Percentiles rank a stretch among this genome's conserved stretches.
Evolutionary conservation across 2,888 invertebrate species (phyloP).

Genomic region (Tachina fera): DNA sequence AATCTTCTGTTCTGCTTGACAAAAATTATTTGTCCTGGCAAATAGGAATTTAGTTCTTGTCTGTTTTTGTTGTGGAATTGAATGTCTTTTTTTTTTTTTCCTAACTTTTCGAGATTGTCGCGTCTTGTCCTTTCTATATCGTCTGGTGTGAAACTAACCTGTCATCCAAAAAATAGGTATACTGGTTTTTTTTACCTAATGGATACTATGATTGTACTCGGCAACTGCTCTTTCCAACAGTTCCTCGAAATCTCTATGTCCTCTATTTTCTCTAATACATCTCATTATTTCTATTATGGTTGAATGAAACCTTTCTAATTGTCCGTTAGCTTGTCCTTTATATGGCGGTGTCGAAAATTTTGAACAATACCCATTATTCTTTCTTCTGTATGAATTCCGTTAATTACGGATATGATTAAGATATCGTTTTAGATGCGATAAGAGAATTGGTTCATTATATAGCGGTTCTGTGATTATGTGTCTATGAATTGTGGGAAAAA

Average conservation of each 20-base stretch:
- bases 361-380: background rate
- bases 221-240: background rate
- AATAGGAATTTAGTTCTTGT: background rate
- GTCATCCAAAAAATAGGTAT: background rate
- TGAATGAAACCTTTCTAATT: too few relatives aligned
- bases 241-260: slow-evolving; percentile 3
- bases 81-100: background rate
- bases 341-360: background rate
- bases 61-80: background rate
- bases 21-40: background rate
- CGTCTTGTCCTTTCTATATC: background rate
- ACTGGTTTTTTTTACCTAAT: slow-evolving; percentile 4
- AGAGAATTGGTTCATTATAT: background rate
- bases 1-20: background rate
- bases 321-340: too few relatives aligned
- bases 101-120: background rate
- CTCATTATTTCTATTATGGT: too few relatives aligned
- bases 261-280: too few relatives aligned
- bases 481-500: background rate
- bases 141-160: background rate
- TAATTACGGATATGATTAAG: background rate
- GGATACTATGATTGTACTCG: slow-evolving; percentile 1
- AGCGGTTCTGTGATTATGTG: background rate
- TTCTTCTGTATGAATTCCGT: background rate
- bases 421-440: background rate